Conservation (phyloP, 1,140 invertebrate species). For the Amyelois transitella region DNA sequence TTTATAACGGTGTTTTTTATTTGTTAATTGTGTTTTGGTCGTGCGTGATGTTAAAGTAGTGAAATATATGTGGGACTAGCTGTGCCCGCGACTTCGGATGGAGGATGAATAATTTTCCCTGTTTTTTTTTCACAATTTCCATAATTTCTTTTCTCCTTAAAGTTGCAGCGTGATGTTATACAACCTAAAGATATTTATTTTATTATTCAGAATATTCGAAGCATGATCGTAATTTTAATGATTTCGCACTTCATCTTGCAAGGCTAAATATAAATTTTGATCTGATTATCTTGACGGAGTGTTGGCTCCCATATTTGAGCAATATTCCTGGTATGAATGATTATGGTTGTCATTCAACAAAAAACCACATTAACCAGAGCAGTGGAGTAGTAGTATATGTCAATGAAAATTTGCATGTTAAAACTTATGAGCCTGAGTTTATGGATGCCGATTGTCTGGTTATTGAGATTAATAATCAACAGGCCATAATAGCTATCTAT, state of each 20-base stretch:
- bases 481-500: slow-evolving; percentile 4
- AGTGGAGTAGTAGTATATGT: slow-evolving; percentile 7
- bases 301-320: background rate
- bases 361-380: slow-evolving; percentile 4
- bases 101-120: no score
- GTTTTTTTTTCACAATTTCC: no score
- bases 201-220: slow-evolving; percentile 10
- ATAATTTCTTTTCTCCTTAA: no score
- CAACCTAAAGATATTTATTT: no score
- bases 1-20: background rate
- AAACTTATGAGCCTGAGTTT: background rate
- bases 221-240: slow-evolving; percentile 4
- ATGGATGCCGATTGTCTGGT: slow-evolving; percentile 5
- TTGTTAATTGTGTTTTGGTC: no score
- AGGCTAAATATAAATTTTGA: slow-evolving; percentile 1
- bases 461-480: background rate
- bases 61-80: no score
- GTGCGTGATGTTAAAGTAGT: no score
- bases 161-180: no score
- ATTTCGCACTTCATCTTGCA: background rate
- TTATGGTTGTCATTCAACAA: background rate
- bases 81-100: no score
- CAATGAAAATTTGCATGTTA: background rate
- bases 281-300: slow-evolving; percentile 4
- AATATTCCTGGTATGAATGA: background rate